phyloP scores from a whole-genome alignment of 2,113 vertebrate genomes.

The Suncus etruscus region DNA sequence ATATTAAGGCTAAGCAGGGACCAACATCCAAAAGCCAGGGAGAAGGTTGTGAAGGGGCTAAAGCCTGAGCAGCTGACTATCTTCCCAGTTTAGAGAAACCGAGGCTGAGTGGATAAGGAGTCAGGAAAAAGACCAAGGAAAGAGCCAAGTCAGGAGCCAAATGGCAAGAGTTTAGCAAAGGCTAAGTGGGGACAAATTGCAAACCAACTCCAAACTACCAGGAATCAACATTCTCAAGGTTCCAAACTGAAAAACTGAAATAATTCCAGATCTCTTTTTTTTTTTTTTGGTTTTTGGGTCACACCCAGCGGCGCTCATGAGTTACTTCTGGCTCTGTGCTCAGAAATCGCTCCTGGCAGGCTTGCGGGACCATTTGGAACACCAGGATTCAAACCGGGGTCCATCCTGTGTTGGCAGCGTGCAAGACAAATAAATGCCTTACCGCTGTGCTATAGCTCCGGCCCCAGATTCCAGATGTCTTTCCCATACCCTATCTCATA shows the following conservation, averaged over 20 bases:
- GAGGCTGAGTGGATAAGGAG: neutral
- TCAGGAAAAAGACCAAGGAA: neutral
- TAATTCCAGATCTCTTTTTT: conserved; percentile 2
- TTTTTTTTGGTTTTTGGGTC: no score
- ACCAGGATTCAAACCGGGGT: no score
- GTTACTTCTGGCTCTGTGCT: no score
- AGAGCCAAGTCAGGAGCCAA: neutral
- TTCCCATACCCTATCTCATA: neutral
- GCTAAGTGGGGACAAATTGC: neutral
- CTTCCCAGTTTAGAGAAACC: neutral
- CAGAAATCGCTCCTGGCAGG: no score
- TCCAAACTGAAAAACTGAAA: neutral
- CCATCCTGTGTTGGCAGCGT: no score
- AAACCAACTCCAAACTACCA: neutral
- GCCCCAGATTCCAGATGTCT: neutral
- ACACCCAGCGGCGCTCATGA: no score
- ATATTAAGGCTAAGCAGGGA: neutral
- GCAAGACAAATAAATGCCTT: no score
- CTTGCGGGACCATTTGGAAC: no score
- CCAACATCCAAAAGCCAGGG: neutral
- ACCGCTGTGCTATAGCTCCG: no score
- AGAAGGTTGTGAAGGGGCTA: conserved; percentile 5
- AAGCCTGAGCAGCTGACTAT: neutral
- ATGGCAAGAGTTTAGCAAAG: neutral
- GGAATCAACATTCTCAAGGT: neutral